phyloP scores from a whole-genome alignment of 2,797 vertebrate genomes.

The Cebuella pygmaea region DNA sequence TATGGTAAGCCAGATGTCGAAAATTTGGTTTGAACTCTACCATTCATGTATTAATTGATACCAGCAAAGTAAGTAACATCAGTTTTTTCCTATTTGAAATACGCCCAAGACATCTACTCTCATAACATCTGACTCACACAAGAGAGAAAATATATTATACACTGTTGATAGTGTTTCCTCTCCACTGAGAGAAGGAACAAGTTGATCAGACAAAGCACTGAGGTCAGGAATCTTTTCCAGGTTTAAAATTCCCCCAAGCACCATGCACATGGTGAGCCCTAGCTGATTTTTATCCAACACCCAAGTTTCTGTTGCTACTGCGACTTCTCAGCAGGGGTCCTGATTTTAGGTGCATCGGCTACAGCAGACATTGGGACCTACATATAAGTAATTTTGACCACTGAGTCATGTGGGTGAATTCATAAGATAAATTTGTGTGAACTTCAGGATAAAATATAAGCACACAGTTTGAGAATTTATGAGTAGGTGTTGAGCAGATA shows the following conservation, averaged over 20 bases:
- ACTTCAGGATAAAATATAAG: constrained; percentile 47
- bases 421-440: constrained; percentile 47
- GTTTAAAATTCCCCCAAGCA: background rate
- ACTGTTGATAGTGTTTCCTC: background rate
- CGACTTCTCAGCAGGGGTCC: accelerated
- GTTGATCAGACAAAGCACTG: background rate
- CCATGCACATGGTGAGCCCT: background rate
- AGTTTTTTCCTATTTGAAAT: constrained; percentile 55
- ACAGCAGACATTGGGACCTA: background rate
- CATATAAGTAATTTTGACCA: constrained; percentile 25
- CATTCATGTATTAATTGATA: background rate
- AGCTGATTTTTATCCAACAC: background rate
- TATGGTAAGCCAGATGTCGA: background rate
- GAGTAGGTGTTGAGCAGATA: constrained; percentile 35
- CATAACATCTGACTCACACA: background rate
- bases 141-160: background rate
- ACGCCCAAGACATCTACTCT: background rate
- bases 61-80: constrained; percentile 26
- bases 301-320: background rate
- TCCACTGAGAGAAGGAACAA: background rate
- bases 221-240: constrained; percentile 4
- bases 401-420: constrained; percentile 42
- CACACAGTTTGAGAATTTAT: background rate
- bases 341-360: background rate
- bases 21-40: background rate